These are phyloP conservation scores for Argyra leucocephala DNA, from an alignment of 2,888 invertebrate species.

Conservation along the genomic window DNA sequence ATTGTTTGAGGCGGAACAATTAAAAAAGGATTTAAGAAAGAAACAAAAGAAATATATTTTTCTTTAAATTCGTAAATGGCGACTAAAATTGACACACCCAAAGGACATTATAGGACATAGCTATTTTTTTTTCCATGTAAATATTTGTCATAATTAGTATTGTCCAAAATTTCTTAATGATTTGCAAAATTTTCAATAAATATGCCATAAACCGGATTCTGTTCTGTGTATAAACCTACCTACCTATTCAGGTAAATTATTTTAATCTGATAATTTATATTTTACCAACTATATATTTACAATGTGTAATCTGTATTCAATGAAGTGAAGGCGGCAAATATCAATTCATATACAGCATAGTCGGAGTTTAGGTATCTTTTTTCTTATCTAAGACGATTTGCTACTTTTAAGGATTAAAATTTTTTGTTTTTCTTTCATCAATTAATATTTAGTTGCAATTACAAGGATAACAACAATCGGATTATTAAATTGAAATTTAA, in stretches of 20 bases:
- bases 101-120: too few species aligned
- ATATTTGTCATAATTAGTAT: slow-evolving; percentile 19
- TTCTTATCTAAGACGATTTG: not conserved
- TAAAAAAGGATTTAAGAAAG: too few species aligned
- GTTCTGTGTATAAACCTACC: too few species aligned
- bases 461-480: not conserved
- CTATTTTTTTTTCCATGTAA: slow-evolving; percentile 11
- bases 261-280: too few species aligned
- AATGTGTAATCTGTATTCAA: not conserved
- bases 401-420: slow-evolving; percentile 1
- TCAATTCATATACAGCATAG: too few species aligned
- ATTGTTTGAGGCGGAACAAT: too few species aligned
- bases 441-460: not conserved
- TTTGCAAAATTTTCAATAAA: slow-evolving; percentile 13
- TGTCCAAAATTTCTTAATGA: slow-evolving; percentile 17
- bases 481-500: not conserved
- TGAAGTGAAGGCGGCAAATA: not conserved
- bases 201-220: not conserved
- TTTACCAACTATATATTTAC: too few species aligned
- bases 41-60: too few species aligned
- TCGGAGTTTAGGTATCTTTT: too few species aligned
- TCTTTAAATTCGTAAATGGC: too few species aligned
- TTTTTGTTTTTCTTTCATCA: not conserved
- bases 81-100: too few species aligned
- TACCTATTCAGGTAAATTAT: too few species aligned